Base-by-base conservation (phyloP, 2,888 invertebrate species). In the Synergus gifuensis region DNA sequence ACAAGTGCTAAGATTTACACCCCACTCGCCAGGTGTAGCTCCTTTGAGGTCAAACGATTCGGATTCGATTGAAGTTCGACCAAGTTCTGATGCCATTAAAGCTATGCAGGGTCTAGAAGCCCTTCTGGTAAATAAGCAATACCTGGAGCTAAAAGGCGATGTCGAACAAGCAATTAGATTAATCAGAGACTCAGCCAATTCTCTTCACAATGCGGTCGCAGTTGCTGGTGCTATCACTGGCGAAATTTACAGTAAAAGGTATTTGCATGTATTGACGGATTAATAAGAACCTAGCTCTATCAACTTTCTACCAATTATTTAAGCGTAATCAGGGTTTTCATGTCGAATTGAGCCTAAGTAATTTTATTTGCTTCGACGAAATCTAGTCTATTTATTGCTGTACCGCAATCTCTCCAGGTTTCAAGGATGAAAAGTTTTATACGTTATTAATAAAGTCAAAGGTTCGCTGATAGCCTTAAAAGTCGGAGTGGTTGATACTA, bases 161-260 rank as follows among this genome's bases (percentile, higher is more conserved):
- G 88, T 93, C 28, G 93, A 93, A 82, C 88, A 90, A 76, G 91
- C 93, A 18, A 87, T 93, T 12, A 89, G 89, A 76, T 88, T 92
- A 46, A 94, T 94, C 82, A 93, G 93, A 85, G 94, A 94, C 85
- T 93, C 94, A 9, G 92, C 92, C 62, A 94, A 94, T 89, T 94
- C 94, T 0, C 88, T 94, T 78, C 94, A 94, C 86, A 94, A 94
- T 83, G 93, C 93, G 4, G 90, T 92, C 67, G 88, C 90, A 9
- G 92, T 94, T 78, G 88, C 94, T 67, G 91, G 92, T 58, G 88
- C 90, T 44, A 88, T 94, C n/a, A 91, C 93, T 0, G 92, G 91
- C 78, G 93, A 94, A 85, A 92, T 94, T 80, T 94, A 94, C 86
- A 92, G 84, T 82, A 88, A 90, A 84, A 88, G 89, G 84, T 92